Conservation (phyloP, 1,140 invertebrate genomes). For the Wasmannia auropunctata region DNA sequence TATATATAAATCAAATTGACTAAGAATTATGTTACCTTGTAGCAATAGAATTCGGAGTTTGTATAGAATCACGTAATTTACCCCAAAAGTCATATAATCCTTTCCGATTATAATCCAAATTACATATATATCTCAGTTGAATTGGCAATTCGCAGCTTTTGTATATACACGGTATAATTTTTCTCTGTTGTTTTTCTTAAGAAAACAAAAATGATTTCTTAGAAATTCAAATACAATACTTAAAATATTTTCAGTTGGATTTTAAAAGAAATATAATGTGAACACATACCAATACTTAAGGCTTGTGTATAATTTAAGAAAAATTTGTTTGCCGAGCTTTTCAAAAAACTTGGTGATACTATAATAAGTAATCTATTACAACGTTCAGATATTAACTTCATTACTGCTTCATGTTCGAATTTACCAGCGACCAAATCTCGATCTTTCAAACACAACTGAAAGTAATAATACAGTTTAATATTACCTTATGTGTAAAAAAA, state of each 20-base stretch:
- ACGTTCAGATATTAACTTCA: slow-evolving; percentile 90
- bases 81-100: slow-evolving; percentile 88
- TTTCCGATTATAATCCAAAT: slow-evolving; percentile 86
- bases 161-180: slow-evolving; percentile 89
- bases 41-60: slow-evolving; percentile 39
- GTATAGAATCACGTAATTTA: slow-evolving; percentile 85
- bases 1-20: background rate
- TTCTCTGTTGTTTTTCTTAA: slow-evolving; percentile 86
- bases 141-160: slow-evolving; percentile 86
- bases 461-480: slow-evolving; percentile 54
- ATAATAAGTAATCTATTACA: slow-evolving; percentile 91
- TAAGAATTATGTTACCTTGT: background rate
- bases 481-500: background rate
- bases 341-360: slow-evolving; percentile 89
- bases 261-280: background rate
- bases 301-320: slow-evolving; percentile 91
- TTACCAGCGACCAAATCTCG: slow-evolving; percentile 88
- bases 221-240: background rate
- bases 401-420: slow-evolving; percentile 90
- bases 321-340: slow-evolving; percentile 89
- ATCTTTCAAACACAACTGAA: slow-evolving; percentile 89
- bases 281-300: slow-evolving; percentile 88
- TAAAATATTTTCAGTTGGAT: slow-evolving; percentile 2
- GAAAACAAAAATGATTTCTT: background rate
- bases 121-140: slow-evolving; percentile 86